Conservation (phyloP, 2,888 invertebrate species). For the Cabera pusaria region DNA sequence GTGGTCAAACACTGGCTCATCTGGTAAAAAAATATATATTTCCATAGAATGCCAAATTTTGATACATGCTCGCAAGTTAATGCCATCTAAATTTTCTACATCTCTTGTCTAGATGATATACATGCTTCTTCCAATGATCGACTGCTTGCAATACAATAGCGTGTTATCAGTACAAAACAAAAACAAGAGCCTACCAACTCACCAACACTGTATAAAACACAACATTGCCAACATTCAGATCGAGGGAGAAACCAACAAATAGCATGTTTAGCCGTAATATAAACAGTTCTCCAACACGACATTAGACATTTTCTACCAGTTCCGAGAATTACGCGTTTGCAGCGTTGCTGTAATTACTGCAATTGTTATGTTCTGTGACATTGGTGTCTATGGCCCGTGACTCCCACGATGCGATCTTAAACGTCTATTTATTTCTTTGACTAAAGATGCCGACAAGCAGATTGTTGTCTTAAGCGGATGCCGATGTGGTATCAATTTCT, state of each 20-base stretch:
- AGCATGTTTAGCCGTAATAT: constrained; percentile 26
- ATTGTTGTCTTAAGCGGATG: constrained; percentile 6
- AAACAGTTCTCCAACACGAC: constrained; percentile 26
- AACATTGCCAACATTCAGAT: constrained; percentile 19
- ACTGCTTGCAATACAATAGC: no score
- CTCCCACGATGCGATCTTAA: constrained; percentile 18
- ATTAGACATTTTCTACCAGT: constrained; percentile 40
- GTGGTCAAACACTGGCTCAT: no score
- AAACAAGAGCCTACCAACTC: neutral
- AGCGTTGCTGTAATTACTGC: constrained; percentile 46
- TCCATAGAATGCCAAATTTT: no score
- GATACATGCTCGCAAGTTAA: no score
- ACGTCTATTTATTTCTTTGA: no score
- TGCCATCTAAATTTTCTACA: no score
- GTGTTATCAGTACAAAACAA: no score
- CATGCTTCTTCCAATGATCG: no score
- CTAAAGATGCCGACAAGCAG: constrained; percentile 22
- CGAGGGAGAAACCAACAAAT: constrained; percentile 22
- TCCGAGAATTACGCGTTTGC: constrained; percentile 42
- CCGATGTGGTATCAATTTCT: constrained; percentile 4
- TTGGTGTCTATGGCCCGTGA: constrained; percentile 30
- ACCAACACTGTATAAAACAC: constrained; percentile 10
- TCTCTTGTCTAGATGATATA: no score
- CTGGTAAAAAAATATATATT: no score
- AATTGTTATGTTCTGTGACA: constrained; percentile 45